Evolutionary conservation across 2,888 invertebrate genomes (phyloP).

Genomic region (Drosophila differens): DNA sequence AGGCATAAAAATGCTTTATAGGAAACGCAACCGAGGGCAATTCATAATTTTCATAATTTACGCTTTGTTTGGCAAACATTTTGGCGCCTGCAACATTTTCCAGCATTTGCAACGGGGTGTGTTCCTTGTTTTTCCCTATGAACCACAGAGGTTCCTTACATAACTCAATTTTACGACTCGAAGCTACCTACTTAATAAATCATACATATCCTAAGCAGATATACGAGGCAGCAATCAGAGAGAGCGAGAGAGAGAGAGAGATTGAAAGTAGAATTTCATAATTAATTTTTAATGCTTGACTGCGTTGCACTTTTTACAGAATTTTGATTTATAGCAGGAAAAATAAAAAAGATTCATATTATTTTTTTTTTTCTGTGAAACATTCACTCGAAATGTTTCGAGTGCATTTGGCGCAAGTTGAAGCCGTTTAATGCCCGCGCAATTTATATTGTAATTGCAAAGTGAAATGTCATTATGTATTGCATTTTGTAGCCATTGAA

Average conservation of each 20-base stretch:
- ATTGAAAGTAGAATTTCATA: conserved; percentile 54
- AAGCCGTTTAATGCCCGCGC: conserved; percentile 76
- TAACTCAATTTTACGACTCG: conserved; percentile 75
- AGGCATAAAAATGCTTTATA: conserved; percentile 69
- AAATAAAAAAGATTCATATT: conserved; percentile 24
- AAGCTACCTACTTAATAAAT: conserved; percentile 69
- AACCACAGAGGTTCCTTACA: conserved; percentile 65
- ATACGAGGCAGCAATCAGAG: neutral
- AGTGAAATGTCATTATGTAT: conserved; percentile 77
- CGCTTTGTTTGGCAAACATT: conserved; percentile 78
- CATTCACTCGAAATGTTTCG: conserved; percentile 71
- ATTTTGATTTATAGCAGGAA: conserved; percentile 67
- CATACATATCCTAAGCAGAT: conserved; percentile 53
- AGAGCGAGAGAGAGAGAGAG: neutral
- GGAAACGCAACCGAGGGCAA: conserved; percentile 51
- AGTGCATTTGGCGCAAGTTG: conserved; percentile 69
- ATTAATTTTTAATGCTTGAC: conserved; percentile 79
- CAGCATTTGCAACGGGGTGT: conserved; percentile 59
- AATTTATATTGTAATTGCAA: conserved; percentile 77
- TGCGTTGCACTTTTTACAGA: conserved; percentile 57
- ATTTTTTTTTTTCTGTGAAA: conserved; percentile 18
- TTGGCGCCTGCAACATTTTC: conserved; percentile 70
- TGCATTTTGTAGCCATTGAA: conserved; percentile 78
- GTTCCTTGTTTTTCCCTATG: conserved; percentile 49
- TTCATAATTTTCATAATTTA: conserved; percentile 81